phyloP scores from a whole-genome alignment of 1,140 invertebrate genomes.

The Trichoplusia ni region DNA sequence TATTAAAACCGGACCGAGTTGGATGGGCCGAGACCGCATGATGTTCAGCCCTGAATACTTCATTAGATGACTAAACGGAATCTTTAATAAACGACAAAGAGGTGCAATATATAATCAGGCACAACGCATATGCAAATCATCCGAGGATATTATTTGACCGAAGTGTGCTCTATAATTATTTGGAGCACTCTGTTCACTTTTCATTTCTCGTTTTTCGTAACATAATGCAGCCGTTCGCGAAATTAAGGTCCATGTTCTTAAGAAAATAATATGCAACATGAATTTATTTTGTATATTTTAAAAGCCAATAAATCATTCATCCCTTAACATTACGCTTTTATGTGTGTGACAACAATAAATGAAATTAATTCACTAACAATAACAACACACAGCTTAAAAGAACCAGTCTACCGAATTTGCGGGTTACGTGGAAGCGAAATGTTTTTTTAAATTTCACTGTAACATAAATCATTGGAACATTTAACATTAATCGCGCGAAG shows the following conservation, averaged over 20 bases:
- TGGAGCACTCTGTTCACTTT: conserved; percentile 4
- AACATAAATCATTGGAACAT: conserved; percentile 41
- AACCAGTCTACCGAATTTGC: conserved; percentile 13
- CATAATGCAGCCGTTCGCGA: too few species aligned
- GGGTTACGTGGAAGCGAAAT: conserved; percentile 28
- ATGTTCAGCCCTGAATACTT: conserved; percentile 67
- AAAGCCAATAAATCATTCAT: not conserved
- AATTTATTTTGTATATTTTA: not conserved
- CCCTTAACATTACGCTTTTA: not conserved
- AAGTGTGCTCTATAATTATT: conserved; percentile 17
- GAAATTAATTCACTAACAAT: not conserved
- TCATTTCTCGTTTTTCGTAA: not conserved
- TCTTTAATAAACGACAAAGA: conserved; percentile 56
- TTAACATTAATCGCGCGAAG: conserved; percentile 40
- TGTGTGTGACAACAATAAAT: not conserved
- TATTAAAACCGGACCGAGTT: conserved; percentile 47
- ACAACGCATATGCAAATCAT: conserved; percentile 47
- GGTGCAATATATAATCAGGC: conserved; percentile 46
- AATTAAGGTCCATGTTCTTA: too few species aligned
- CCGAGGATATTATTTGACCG: conserved; percentile 12
- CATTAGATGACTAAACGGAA: conserved; percentile 73
- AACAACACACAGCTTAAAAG: not conserved
- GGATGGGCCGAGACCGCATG: conserved; percentile 37
- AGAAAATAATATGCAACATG: too few species aligned
- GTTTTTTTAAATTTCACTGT: conserved; percentile 24